phyloP scores from a whole-genome alignment of 2,113 vertebrate species.

The Corydoras sp. region DNA sequence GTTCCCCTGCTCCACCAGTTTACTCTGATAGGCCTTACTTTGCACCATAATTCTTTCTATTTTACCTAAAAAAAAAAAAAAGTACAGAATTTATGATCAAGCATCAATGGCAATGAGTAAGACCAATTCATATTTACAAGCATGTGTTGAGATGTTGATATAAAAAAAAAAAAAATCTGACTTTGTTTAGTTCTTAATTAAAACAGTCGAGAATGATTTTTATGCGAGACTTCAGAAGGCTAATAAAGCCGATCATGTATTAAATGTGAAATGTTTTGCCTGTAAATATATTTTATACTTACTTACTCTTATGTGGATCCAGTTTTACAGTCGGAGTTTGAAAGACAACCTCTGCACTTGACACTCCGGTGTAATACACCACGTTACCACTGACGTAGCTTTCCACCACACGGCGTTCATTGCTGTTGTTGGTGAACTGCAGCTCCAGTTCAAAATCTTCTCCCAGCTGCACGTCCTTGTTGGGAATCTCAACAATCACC shows the following conservation, averaged over 20 bases:
- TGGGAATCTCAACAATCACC: slow-evolving; percentile 73
- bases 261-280: neutral
- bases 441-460: slow-evolving; percentile 75
- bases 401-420: slow-evolving; percentile 56
- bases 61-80: slow-evolving; percentile 57
- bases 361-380: slow-evolving; percentile 87
- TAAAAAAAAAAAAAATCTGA: no score
- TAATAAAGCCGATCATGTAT: no score
- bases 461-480: slow-evolving; percentile 69
- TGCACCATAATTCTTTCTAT: slow-evolving; percentile 63
- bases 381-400: slow-evolving; percentile 78
- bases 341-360: slow-evolving; percentile 76
- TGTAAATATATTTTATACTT: no score
- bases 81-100: neutral
- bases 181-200: no score
- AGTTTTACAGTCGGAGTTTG: slow-evolving; percentile 50
- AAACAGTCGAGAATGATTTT: no score
- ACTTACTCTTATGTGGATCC: slow-evolving; percentile 54
- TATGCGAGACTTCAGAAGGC: no score
- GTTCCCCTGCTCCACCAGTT: slow-evolving; percentile 85
- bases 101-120: no score
- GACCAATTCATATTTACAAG: no score
- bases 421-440: slow-evolving; percentile 73
- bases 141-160: no score
- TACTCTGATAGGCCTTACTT: slow-evolving; percentile 70